A percentile compares a stretch with the other conserved stretches of the same genome.
Conservation (phyloP, 2,888 invertebrate species). For the Morpho achilles region DNA sequence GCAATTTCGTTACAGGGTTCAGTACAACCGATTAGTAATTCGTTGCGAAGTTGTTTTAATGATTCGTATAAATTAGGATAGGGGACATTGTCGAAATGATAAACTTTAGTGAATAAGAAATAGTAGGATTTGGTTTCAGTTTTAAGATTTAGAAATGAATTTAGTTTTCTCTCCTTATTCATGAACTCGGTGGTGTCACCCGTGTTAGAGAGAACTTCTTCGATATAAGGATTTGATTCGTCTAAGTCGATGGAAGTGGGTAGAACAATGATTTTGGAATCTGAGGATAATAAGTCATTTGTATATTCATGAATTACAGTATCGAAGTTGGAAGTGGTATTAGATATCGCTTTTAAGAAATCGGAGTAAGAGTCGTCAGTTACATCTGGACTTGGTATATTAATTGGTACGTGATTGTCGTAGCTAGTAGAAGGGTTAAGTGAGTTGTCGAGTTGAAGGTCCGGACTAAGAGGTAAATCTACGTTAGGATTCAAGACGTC, state of each 20-base stretch:
- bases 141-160: not conserved
- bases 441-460: not conserved
- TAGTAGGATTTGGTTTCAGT: slow-evolving; percentile 11
- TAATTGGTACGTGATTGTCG: no score
- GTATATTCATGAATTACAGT: not conserved
- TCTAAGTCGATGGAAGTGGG: slow-evolving; percentile 32
- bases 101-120: slow-evolving; percentile 24
- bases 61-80: slow-evolving; percentile 16
- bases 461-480: not conserved
- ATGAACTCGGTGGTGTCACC: slow-evolving; percentile 4
- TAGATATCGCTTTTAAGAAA: slow-evolving; percentile 1
- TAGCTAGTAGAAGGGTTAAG: not conserved
- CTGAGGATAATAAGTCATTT: slow-evolving; percentile 17
- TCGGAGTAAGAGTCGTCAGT: not conserved
- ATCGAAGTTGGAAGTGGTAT: not conserved
- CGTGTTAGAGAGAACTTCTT: slow-evolving; percentile 23
- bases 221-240: slow-evolving; percentile 31
- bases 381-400: not conserved
- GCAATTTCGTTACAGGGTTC: no score
- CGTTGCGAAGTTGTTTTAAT: slow-evolving; percentile 7
- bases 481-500: not conserved
- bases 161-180: slow-evolving; percentile 14
- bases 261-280: not conserved
- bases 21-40: not conserved
- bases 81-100: slow-evolving; percentile 10